phyloP scores from a whole-genome alignment of 2,113 vertebrate genomes.

The Coreoperca whiteheadi region DNA sequence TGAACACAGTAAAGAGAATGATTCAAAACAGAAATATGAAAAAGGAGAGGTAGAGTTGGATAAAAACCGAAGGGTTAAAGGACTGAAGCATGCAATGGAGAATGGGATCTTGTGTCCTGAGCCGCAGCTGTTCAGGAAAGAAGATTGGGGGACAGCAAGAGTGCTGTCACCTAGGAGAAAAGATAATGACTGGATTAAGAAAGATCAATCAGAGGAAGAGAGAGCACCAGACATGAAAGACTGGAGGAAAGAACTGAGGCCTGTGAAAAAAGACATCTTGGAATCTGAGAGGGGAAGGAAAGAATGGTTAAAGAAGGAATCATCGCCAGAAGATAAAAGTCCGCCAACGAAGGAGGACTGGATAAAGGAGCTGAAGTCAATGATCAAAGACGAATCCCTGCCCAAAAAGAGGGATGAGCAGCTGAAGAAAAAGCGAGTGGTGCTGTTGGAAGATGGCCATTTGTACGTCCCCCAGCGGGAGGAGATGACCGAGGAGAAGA shows the following conservation, averaged over 20 bases:
- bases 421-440: conserved; percentile 75
- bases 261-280: conserved; percentile 48
- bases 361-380: conserved; percentile 77
- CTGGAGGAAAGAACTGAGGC: conserved; percentile 64
- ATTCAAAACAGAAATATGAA: background rate
- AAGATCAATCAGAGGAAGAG: conserved; percentile 17
- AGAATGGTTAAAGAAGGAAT: conserved; percentile 27
- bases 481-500: conserved; percentile 33
- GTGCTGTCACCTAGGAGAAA: conserved; percentile 40
- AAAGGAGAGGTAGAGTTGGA: conserved; percentile 9
- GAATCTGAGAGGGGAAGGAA: conserved; percentile 25
- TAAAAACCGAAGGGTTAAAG: conserved; percentile 55
- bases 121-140: conserved; percentile 1
- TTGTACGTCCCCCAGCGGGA: conserved; percentile 59
- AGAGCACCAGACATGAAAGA: conserved; percentile 24
- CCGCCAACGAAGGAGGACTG: conserved; percentile 51
- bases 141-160: conserved; percentile 25
- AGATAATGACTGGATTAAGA: conserved; percentile 71
- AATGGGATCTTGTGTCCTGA: conserved; percentile 28
- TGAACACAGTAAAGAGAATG: background rate
- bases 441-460: conserved; percentile 69
- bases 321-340: background rate
- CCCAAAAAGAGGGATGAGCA: conserved; percentile 58
- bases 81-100: conserved; percentile 21
- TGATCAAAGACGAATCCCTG: conserved; percentile 56